Evolutionary conservation across 2,888 invertebrate genomes (phyloP).

Genomic region (Melanophora roralis): DNA sequence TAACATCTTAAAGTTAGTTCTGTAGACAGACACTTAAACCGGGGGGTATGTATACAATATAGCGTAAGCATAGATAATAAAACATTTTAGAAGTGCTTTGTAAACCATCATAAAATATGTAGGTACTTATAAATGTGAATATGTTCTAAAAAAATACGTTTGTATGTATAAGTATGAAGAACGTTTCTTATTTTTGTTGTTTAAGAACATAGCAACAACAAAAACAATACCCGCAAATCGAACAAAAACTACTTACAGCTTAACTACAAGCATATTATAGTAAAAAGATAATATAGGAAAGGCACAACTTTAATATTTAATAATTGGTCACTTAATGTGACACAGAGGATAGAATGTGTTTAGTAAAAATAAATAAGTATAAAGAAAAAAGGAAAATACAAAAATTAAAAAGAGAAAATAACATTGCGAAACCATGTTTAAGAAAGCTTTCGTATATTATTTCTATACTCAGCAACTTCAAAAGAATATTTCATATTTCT

Average conservation of each 20-base stretch:
- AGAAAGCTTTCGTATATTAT: slow-evolving; percentile 12
- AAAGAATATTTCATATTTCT: slow-evolving; percentile 61
- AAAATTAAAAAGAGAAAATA: background rate
- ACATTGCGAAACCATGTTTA: background rate
- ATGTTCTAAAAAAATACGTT: slow-evolving; percentile 22
- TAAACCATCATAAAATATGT: slow-evolving; percentile 36
- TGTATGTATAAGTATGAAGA: slow-evolving; percentile 49
- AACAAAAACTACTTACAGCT: slow-evolving; percentile 25
- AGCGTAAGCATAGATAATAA: slow-evolving; percentile 17
- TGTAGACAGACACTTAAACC: background rate
- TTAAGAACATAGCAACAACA: slow-evolving; percentile 34
- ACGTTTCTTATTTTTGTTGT: slow-evolving; percentile 10
- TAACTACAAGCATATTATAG: slow-evolving; percentile 28
- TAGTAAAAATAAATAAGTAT: slow-evolving; percentile 35
- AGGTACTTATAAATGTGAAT: background rate
- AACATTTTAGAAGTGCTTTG: slow-evolving; percentile 50
- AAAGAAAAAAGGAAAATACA: background rate
- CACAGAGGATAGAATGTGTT: slow-evolving; percentile 56
- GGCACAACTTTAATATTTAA: slow-evolving; percentile 60
- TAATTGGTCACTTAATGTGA: slow-evolving; percentile 63
- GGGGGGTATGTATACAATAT: background rate
- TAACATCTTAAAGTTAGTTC: background rate
- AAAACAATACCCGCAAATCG: slow-evolving; percentile 26
- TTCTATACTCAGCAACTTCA: slow-evolving; percentile 36
- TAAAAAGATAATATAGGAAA: slow-evolving; percentile 10